Evolutionary conservation across 2,888 invertebrate genomes (phyloP), one percentile per base, ranked within the genome.

Genomic region (Rhabditoides inermis): DNA sequence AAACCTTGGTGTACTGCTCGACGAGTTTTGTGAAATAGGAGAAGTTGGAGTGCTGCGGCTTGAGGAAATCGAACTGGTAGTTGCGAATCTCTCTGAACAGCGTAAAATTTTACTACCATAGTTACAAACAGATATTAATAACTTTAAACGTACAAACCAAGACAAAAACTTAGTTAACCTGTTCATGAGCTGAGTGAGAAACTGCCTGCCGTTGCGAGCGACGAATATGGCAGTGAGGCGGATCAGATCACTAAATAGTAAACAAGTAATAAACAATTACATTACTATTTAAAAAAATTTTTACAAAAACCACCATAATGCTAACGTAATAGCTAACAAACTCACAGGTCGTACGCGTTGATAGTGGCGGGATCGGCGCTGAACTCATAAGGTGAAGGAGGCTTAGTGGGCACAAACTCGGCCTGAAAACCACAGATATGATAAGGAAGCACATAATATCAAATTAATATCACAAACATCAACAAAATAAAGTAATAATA

Each of bases 181-280:
- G 77, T 92, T 94, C 95, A 99, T 98, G 18, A 99, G 80, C 76
- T 92, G 92, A 0, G 95, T 95, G 20, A 98, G 82, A 78, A 99
- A 99, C 76, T 94, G 91, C 0, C 95, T 84, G 0, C 98, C 98
- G 79, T 99, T 98, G 74, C 95, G 83, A 0, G 98, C 98, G 0
- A 95, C 95, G 81, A 98, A 99, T 78, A 98, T 91, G 0, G 98
- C 98, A 0, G 98, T 98, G 25, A 99, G 79, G 76, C 92, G 92
- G 0, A 98, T 94, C 56, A 98, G 88, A 78, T 98, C 98, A 63
- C 88, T 88, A 65, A 35, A 73, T 57, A 25, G 7, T 30, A 45
- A 25, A 1, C 12, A 20, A 10, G 25, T 48, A 6, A 32, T 45
- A 18, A 32, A 45, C 18, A 12, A 18, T 6, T 12, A 42, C 10